Evolutionary conservation across 2,888 invertebrate genomes (phyloP).

Genomic region (Hecatera dysodea): DNA sequence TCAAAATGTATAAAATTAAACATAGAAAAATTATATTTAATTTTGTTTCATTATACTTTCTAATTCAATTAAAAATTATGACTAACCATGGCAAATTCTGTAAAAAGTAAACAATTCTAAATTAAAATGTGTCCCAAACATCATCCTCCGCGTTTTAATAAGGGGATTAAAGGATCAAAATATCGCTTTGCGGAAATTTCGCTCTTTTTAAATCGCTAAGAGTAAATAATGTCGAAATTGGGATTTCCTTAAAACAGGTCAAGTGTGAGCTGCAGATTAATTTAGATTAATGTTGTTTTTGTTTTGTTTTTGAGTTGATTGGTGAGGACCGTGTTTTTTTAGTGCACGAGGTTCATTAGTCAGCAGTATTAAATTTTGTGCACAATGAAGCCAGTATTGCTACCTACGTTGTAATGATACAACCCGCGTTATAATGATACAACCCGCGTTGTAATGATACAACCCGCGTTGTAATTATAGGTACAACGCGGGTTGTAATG

Average conservation of each 20-base stretch:
- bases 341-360: not conserved
- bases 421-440: too few species aligned
- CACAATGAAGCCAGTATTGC: too few species aligned
- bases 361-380: not conserved
- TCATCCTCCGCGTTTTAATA: slow-evolving; percentile 1
- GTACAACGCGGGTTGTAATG: too few species aligned
- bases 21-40: too few species aligned
- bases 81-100: not conserved
- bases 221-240: slow-evolving; percentile 44
- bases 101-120: not conserved
- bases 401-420: too few species aligned
- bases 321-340: not conserved
- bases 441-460: too few species aligned
- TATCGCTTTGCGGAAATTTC: slow-evolving; percentile 23
- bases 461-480: too few species aligned
- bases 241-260: slow-evolving; percentile 18
- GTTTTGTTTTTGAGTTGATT: slow-evolving; percentile 33
- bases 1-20: too few species aligned
- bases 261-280: slow-evolving; percentile 38
- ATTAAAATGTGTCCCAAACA: not conserved
- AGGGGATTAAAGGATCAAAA: slow-evolving; percentile 42
- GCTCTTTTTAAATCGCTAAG: slow-evolving; percentile 39
- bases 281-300: slow-evolving; percentile 54
- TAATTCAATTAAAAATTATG: not conserved
- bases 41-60: not conserved